Base-by-base conservation (phyloP, 2,888 invertebrate genomes). In the Hermaeophaga mercurialis region DNA sequence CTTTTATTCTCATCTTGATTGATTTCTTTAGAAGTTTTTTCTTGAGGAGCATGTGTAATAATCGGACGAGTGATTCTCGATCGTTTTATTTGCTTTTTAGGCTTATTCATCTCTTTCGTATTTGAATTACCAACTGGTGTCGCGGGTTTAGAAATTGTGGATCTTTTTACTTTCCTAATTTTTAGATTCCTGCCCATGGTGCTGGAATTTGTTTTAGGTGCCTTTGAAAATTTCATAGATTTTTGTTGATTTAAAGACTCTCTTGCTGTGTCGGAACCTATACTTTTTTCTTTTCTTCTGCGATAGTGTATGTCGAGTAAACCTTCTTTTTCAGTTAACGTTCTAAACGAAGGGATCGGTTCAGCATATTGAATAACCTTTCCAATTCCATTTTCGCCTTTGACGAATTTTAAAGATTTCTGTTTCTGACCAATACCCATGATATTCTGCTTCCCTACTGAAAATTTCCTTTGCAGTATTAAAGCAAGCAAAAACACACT, bases 281-380 rank as follows among this genome's bases (percentile, higher is more conserved):
- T 12, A 39, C 18, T 11, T 7, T 8, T 12, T 4, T 4, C 22
- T n/a, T 18, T 9, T 39, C 12, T n/a, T 19, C 12, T 39, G 12
- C 3, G 3, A 39, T 2, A 19, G 19, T 22, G 18, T 19, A 39
- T 9, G 4, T 39, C 39, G 6, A 39, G 18, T 19, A 39, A 19
- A 39, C 39, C 39, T 12, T 9, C 19, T 39, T 39, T 39, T 19
- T 39, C 39, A 11, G 39, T 39, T 19, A 39, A 2, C 7, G 39
- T 39, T 8, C 39, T 18, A 19, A 39, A 22, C 9, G 39, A 19
- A 5, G 39, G 39, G 11, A 39, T 39, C 7, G 3, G 39, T n/a
- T 19, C 2, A 4, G n/a, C 11, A 12, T n/a, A 38, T 12, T 39
- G 39, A 31, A 11, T 31, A 18, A 39, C 18, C 6, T 19, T 3